Base-by-base conservation (phyloP, 2,113 vertebrate genomes). In the Dissostichus mawsoni region DNA sequence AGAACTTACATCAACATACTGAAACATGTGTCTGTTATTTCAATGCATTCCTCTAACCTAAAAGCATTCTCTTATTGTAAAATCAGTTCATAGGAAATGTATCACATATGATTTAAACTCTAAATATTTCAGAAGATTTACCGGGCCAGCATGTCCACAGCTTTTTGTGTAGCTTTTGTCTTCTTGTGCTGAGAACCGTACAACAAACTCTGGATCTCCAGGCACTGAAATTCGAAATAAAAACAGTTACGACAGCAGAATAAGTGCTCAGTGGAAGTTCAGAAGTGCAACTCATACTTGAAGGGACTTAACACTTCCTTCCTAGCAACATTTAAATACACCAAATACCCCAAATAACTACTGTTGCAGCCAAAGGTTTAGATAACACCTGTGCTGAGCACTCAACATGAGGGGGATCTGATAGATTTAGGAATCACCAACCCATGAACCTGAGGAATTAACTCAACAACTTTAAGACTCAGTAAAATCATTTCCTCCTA, bases 191-290 rank as follows among this genome's bases (percentile, higher is more conserved):
- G 92, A 0, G 74, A 81, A 59, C 94, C 94, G 1, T 93, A 92
- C 52, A 94, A 61, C 79, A 95, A 74, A 20, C 47, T 91, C 86
- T 96, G 93, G 45, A 95, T 93, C 67, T 93, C 89, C 87, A 96
- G 93, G 82, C 92, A 95, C 92, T 94, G 78, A 17, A 81, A 82
- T 33, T 41, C 67, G 73, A 75, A 84, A 80, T 5, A 12, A 47
- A 17, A 78, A 11, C 18, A n/a, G 66, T 52, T 58, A 80, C 23
- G 47, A 68, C 33, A 70, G 59, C 23, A 17, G 41, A 72, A 14
- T 78, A 58, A 67, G 58, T 67, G 59, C 63, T 78, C 61, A 80
- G 33, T 77, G 74, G 59, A 91, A 88, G 77, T 82, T 65, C 76
- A 92, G 84, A 33, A 48, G 67, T 61, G 61, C 47, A 82, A 76